Conservation (phyloP, 2,888 invertebrate species). For the Chymomyza amoena region DNA sequence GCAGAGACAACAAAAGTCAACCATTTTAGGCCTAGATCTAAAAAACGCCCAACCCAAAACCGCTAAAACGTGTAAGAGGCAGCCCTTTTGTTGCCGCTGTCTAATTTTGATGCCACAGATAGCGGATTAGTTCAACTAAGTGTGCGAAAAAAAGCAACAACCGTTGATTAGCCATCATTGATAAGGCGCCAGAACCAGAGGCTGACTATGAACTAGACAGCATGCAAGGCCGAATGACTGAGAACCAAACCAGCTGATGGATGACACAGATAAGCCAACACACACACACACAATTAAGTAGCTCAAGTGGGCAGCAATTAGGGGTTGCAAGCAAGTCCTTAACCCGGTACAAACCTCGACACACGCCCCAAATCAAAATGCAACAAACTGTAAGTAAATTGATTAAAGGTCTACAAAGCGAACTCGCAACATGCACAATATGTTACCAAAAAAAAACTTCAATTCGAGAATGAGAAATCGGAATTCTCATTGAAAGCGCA, state of each 20-base stretch:
- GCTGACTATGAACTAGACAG: not conserved
- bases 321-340: slow-evolving; percentile 50
- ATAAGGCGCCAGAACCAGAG: not conserved
- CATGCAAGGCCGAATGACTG: slow-evolving; percentile 49
- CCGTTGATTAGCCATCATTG: slow-evolving; percentile 33
- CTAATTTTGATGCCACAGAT: slow-evolving; percentile 52
- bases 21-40: not conserved
- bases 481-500: slow-evolving; percentile 33
- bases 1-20: not conserved
- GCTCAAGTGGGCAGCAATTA: slow-evolving; percentile 65
- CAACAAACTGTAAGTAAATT: slow-evolving; percentile 66
- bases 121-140: slow-evolving; percentile 20
- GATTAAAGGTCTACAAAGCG: slow-evolving; percentile 48
- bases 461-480: not conserved
- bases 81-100: not conserved
- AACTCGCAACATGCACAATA: not conserved
- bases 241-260: slow-evolving; percentile 57
- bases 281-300: slow-evolving; percentile 18
- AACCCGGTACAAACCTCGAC: slow-evolving; percentile 40
- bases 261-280: slow-evolving; percentile 49
- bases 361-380: slow-evolving; percentile 59
- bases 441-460: not conserved
- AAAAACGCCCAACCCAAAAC: not conserved
- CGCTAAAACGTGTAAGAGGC: slow-evolving; percentile 27
- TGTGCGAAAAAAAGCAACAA: slow-evolving; percentile 31